Evolutionary conservation across 2,888 invertebrate genomes (phyloP).

Genomic region (Cynaeus angustus): DNA sequence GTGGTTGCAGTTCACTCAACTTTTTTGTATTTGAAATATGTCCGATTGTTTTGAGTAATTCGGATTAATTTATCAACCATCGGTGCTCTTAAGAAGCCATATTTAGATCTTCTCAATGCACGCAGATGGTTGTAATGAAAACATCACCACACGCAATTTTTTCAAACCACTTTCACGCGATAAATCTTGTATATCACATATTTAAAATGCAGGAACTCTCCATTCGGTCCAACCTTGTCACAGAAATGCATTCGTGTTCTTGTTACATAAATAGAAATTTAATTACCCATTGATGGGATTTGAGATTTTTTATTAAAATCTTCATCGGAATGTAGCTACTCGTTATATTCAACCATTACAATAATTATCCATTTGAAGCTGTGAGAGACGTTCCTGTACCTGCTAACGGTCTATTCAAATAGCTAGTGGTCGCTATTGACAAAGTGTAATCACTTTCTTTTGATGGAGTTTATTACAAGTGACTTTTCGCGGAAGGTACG

Average conservation of each 20-base stretch:
- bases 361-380: conserved; percentile 13
- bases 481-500: conserved; percentile 14
- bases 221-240: conserved; percentile 21
- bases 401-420: conserved; percentile 26
- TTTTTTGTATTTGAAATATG: not conserved
- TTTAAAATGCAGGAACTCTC: conserved; percentile 7
- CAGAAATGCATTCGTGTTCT: not conserved
- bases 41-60: not conserved
- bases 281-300: conserved; percentile 13
- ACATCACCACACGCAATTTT: not conserved
- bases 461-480: conserved; percentile 11
- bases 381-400: conserved; percentile 15
- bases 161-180: conserved; percentile 24
- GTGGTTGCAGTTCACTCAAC: conserved; percentile 2
- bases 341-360: conserved; percentile 2
- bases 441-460: conserved; percentile 27
- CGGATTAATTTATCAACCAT: not conserved
- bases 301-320: conserved; percentile 1
- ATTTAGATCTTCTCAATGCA: not conserved
- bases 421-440: conserved; percentile 2
- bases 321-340: not conserved
- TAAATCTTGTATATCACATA: conserved; percentile 14
- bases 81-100: not conserved
- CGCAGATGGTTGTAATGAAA: not conserved
- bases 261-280: conserved; percentile 28